phyloP scores from a whole-genome alignment of 1,140 invertebrate species.

The Cyclargus thomasi region DNA sequence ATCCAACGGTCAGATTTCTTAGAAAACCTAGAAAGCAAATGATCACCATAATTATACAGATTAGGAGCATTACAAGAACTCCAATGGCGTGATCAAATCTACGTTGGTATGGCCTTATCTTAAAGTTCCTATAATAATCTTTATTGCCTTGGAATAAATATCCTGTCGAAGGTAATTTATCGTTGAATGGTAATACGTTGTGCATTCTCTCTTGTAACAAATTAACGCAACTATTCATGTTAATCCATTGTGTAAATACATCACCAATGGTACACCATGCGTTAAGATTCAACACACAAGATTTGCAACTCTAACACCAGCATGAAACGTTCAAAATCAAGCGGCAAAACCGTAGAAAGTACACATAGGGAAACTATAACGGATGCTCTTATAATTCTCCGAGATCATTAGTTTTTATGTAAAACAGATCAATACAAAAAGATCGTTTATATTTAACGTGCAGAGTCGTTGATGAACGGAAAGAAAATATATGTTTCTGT shows the following conservation, averaged over 20 bases:
- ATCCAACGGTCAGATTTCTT: background rate
- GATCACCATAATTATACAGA: background rate
- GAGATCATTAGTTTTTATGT: conserved; percentile 4
- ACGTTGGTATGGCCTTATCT: background rate
- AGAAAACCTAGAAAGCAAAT: background rate
- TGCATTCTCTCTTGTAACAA: conserved; percentile 5
- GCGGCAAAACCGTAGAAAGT: background rate
- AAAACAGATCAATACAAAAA: conserved; percentile 1
- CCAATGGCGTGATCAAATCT: background rate
- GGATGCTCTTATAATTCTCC: conserved; percentile 6
- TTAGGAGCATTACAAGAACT: background rate
- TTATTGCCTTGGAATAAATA: background rate
- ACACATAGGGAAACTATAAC: conserved; percentile 11
- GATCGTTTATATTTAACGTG: background rate
- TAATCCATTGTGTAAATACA: conserved; percentile 12
- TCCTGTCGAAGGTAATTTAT: background rate
- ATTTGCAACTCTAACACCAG: background rate
- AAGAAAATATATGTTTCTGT: no score
- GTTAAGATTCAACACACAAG: background rate
- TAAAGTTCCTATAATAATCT: background rate
- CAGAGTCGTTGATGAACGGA: no score
- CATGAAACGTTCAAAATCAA: background rate
- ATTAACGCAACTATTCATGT: conserved; percentile 8
- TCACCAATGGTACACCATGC: conserved; percentile 8
- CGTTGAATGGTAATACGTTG: background rate